Evolutionary conservation across 2,888 invertebrate species (phyloP), one percentile per base, ranked within the genome.

Genomic region (Phortica magna): DNA sequence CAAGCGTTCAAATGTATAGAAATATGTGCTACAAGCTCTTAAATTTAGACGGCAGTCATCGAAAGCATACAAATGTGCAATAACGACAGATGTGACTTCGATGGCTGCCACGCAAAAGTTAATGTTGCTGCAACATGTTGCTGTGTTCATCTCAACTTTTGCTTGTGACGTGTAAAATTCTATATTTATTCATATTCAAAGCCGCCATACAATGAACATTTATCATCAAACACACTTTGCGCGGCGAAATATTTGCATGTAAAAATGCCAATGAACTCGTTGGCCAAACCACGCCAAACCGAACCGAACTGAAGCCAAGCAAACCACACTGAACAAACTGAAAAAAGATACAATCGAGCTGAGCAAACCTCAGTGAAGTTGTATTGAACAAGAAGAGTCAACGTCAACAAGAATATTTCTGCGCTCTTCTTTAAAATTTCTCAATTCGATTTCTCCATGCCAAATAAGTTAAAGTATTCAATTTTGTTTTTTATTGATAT

Each of bases 101-200:
- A 31, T 31, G 31, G 79, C 76, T 73, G 19, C 19, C 73, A 65
- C 22, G 39, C 19, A 39, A 31, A 43, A 68, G 7, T 42, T 42
- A 59, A n/a, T 82, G 82, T 83, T 87, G 81, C 79, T 0, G 84
- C 87, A 87, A 87, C 88, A 88, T 88, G 88, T 82, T 48, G 48
- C 48, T 48, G 3, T 12, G 48, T 12, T 9, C 48, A 48, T 9
- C 48, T 2, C 7, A 48, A 14, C 48, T 48, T 48, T 48, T 48
- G 9, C 2, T 48, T 2, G 7, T 48, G 48, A 48, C 48, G 9
- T 14, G 48, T 6, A 48, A 48, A 12, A 14, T 48, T 48, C 14
- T 48, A 14, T 48, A 48, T 48, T 14, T 48, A 12, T 48, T 48
- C 1, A 31, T 31, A 31, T 31, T 31, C 5, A 31, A 31, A 31